Percentiles rank a stretch among this genome's conserved stretches.
Conservation (phyloP, 2,888 invertebrate species). For the Allophyes oxyacanthae region DNA sequence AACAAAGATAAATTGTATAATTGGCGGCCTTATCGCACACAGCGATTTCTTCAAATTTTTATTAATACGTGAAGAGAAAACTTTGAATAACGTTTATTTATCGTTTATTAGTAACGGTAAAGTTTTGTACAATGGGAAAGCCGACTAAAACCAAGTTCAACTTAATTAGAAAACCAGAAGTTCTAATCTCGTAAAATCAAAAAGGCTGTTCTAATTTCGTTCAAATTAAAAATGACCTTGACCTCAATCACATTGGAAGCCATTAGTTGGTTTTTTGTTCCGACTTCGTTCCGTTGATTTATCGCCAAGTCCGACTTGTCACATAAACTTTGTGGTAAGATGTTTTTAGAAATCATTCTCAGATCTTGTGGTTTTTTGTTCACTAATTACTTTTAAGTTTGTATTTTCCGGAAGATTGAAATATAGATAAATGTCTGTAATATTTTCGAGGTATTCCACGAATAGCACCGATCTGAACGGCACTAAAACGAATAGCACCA, state of each 20-base stretch:
- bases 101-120: too few relatives aligned
- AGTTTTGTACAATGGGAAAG: too few relatives aligned
- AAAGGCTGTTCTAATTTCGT: conserved; percentile 19
- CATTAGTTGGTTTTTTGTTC: conserved; percentile 52
- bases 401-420: conserved; percentile 5
- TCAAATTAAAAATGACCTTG: conserved; percentile 48
- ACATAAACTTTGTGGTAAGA: conserved; percentile 33
- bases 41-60: too few relatives aligned
- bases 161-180: not conserved
- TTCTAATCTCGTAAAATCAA: conserved; percentile 12
- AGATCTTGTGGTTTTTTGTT: conserved; percentile 15
- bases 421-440: too few relatives aligned
- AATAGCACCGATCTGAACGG: too few relatives aligned
- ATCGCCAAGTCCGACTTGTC: conserved; percentile 40
- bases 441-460: too few relatives aligned
- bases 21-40: too few relatives aligned
- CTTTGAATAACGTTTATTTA: too few relatives aligned
- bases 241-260: conserved; percentile 51
- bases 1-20: too few relatives aligned
- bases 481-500: too few relatives aligned
- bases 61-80: too few relatives aligned
- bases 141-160: too few relatives aligned
- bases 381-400: conserved; percentile 39
- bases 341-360: conserved; percentile 43
- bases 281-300: conserved; percentile 54